Conservation (phyloP, 2,113 vertebrate genomes). For the Bujurquina vittata region DNA sequence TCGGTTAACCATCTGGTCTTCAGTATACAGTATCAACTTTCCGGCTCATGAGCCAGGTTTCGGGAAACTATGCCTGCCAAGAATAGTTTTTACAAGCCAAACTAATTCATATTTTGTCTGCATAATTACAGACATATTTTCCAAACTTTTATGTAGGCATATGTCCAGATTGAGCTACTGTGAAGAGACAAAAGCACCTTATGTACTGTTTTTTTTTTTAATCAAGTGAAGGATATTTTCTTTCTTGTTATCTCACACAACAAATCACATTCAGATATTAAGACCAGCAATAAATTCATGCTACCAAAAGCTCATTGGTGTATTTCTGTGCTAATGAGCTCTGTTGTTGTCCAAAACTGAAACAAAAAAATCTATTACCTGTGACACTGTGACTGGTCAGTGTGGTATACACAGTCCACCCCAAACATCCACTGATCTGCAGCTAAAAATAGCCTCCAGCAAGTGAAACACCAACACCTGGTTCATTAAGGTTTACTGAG, state of each 20-base stretch:
- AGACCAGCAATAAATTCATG: not conserved
- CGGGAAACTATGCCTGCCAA: constrained; percentile 16
- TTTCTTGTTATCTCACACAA: not conserved
- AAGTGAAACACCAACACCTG: not conserved
- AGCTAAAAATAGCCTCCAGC: not conserved
- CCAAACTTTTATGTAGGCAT: constrained; percentile 7
- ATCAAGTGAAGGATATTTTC: not conserved
- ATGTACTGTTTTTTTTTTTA: not conserved
- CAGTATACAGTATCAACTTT: constrained; percentile 4
- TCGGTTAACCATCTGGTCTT: not conserved
- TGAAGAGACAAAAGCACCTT: not conserved
- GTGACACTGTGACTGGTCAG: not conserved
- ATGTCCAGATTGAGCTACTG: constrained; percentile 9
- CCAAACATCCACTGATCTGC: not conserved
- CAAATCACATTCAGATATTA: not conserved
- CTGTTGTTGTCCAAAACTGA: not conserved
- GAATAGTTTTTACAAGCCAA: constrained; percentile 12
- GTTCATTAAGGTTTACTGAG: not conserved
- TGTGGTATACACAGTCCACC: not conserved
- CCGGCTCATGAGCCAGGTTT: constrained; percentile 1
- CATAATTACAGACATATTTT: constrained; percentile 9
- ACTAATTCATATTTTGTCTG: constrained; percentile 11
- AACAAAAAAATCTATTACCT: not conserved
- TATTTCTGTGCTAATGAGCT: not conserved
- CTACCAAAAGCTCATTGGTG: not conserved